phyloP scores from a whole-genome alignment of 2,113 vertebrate species.

The Dipodomys ordii region DNA sequence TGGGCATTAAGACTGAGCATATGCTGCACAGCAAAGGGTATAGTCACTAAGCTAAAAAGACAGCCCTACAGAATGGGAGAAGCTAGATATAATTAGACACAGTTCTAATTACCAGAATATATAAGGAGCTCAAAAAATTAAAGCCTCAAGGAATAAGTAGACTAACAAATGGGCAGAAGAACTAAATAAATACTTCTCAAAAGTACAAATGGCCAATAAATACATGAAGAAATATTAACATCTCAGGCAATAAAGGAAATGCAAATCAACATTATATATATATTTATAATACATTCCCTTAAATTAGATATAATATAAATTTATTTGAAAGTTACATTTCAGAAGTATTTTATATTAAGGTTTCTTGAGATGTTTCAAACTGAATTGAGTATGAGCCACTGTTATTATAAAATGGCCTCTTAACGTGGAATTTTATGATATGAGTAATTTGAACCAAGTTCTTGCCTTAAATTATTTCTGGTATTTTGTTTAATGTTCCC shows the following conservation, averaged over 20 bases:
- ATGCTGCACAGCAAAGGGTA: neutral
- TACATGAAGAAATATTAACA: too few relatives aligned
- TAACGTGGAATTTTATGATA: constrained; percentile 73
- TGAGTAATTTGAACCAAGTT: constrained; percentile 53
- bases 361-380: constrained; percentile 27
- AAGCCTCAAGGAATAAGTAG: too few relatives aligned
- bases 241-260: too few relatives aligned
- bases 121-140: too few relatives aligned
- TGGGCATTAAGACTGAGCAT: neutral
- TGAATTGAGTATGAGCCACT: constrained; percentile 47
- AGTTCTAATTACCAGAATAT: too few relatives aligned
- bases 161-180: too few relatives aligned
- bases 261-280: constrained; percentile 31
- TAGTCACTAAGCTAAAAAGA: neutral
- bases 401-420: constrained; percentile 37
- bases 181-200: too few relatives aligned
- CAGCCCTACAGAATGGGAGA: too few relatives aligned
- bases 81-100: too few relatives aligned
- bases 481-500: constrained; percentile 64
- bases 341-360: constrained; percentile 30
- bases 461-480: constrained; percentile 70
- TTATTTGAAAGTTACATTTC: constrained; percentile 58
- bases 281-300: constrained; percentile 34
- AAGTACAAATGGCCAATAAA: too few relatives aligned
- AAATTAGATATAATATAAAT: neutral